phyloP scores from a whole-genome alignment of 2,797 vertebrate genomes.

The Oryzias sinensis region DNA sequence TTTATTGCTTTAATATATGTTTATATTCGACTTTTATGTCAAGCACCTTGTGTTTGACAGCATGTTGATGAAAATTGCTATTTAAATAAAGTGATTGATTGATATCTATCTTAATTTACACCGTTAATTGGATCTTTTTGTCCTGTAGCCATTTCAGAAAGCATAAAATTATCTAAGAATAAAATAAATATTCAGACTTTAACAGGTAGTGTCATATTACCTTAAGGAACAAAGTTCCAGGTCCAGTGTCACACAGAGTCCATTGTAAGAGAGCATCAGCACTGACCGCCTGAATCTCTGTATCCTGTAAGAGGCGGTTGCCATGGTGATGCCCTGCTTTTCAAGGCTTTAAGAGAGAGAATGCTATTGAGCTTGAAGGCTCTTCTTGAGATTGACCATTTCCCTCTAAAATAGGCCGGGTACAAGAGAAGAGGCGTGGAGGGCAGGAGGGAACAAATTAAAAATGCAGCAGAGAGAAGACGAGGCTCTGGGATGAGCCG shows the following conservation, averaged over 20 bases:
- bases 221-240: conserved; percentile 31
- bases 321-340: conserved; percentile 69
- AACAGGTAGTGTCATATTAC: not conserved
- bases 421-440: conserved; percentile 22
- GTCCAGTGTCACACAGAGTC: conserved; percentile 50
- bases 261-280: conserved; percentile 38
- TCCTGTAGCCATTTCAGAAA: no score
- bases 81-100: no score
- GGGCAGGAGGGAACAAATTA: conserved; percentile 45
- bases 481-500: conserved; percentile 36
- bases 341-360: conserved; percentile 46
- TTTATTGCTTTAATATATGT: no score
- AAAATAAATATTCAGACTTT: not conserved
- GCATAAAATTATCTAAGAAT: no score
- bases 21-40: no score
- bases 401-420: conserved; percentile 47
- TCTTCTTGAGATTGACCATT: conserved; percentile 57
- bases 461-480: conserved; percentile 34
- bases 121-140: no score
- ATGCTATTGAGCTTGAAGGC: conserved; percentile 52
- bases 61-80: no score
- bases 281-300: conserved; percentile 40
- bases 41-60: no score
- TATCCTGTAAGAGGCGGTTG: conserved; percentile 61
- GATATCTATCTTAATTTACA: no score